Percentiles rank a stretch among this genome's conserved stretches.
Evolutionary conservation across 2,113 vertebrate genomes (phyloP).

Genomic region (Malaclemys terrapin): DNA sequence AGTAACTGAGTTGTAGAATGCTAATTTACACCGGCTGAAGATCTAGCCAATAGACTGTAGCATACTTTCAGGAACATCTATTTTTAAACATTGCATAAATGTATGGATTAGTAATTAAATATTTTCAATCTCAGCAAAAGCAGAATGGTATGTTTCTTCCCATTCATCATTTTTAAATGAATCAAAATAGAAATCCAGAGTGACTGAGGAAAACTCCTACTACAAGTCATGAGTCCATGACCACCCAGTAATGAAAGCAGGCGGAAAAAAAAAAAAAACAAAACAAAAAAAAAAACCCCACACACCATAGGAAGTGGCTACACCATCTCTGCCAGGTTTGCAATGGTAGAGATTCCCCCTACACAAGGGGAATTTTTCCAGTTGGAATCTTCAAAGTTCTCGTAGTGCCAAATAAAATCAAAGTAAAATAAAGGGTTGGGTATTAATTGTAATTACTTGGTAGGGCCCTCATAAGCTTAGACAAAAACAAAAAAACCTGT

Average conservation of each 20-base stretch:
- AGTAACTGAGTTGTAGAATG: neutral
- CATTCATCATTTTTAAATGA: conserved; percentile 45
- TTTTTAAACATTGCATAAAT: neutral
- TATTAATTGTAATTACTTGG: too few relatives aligned
- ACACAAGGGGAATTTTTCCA: too few relatives aligned
- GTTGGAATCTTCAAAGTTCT: too few relatives aligned
- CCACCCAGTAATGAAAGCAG: conserved; percentile 60
- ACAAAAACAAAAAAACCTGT: too few relatives aligned
- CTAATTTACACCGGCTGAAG: neutral
- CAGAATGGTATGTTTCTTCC: conserved; percentile 46
- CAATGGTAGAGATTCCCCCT: too few relatives aligned
- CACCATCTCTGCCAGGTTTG: too few relatives aligned
- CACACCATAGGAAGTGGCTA: too few relatives aligned
- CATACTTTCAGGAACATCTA: neutral
- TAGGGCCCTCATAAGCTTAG: too few relatives aligned
- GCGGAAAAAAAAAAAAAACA: neutral
- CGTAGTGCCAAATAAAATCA: too few relatives aligned
- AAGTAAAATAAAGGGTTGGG: too few relatives aligned
- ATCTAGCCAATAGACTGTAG: neutral
- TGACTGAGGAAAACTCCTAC: conserved; percentile 32
- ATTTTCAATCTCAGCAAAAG: conserved; percentile 21
- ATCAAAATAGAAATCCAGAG: conserved; percentile 63
- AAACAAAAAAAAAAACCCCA: too few relatives aligned
- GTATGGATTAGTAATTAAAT: neutral
- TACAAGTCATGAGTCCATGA: conserved; percentile 21